Evolutionary conservation across 2,888 invertebrate species (phyloP), one percentile per base, ranked within the genome.

Genomic region (Acanthosepion pharaonis): DNA sequence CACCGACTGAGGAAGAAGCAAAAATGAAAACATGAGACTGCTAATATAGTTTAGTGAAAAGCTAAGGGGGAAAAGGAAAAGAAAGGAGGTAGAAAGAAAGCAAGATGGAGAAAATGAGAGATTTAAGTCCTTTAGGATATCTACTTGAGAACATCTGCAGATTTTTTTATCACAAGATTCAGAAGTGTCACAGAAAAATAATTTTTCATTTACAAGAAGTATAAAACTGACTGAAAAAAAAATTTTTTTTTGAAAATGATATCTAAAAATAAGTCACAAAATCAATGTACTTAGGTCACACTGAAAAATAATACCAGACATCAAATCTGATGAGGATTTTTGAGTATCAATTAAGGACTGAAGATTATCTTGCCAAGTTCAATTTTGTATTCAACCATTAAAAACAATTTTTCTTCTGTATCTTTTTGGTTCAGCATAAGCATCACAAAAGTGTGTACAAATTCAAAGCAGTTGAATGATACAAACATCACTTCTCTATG

Each of bases 1-100:
- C 59, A 94, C 94, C 78, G 78, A 94, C 94, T 64, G 59, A 94
- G 64, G 78, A 94, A 94, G 42, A 94, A 94, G 94, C 93, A 93
- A 93, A 93, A 93, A 93, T 93, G 93, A 93, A 93, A 93, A 93
- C 42, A 93, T 93, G 33, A 53, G 53, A 93, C 53, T 93, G 49
- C 53, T 93, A n/a, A 93, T 49, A 51, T n/a, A 53, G n/a, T 53
- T 93, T 25, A 49, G 53, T 93, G 53, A 53, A 93, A 48, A 6
- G 93, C 93, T 93, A 28, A 53, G 20, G 53, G 53, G 28, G 53
- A 51, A 92, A 25, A 20, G 20, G 6, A 9, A 48, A 28, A 20
- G 20, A 51, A 20, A 92, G 15, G 48, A 49, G 92, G 25, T 42
- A 48, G 42, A 55, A 94, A 59, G 94, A 53, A 94, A 64, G 94